Conservation (phyloP, 2,113 vertebrate genomes). For the Syrrhaptes paradoxus region DNA sequence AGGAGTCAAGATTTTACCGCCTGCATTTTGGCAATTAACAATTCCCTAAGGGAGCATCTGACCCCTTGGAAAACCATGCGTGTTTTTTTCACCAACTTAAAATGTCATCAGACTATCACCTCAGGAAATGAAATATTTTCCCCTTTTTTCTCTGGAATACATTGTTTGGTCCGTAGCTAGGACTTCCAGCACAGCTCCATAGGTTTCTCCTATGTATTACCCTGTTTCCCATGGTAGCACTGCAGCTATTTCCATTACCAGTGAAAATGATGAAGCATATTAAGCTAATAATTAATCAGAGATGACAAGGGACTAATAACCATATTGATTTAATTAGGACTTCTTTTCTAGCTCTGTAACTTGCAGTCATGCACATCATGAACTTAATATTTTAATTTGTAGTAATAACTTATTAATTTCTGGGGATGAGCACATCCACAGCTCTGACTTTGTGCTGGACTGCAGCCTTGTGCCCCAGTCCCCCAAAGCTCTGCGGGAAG, state of each 20-base stretch:
- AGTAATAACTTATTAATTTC: constrained; percentile 42
- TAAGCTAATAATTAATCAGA: constrained; percentile 69
- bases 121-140: neutral
- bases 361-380: constrained; percentile 30
- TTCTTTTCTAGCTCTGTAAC: constrained; percentile 45
- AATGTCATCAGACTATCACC: accelerated
- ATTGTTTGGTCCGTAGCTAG: neutral
- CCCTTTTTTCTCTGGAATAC: neutral
- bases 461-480: neutral
- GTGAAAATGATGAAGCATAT: constrained; percentile 43
- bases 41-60: accelerated
- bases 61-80: neutral
- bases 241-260: constrained; percentile 32
- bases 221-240: neutral
- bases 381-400: constrained; percentile 51
- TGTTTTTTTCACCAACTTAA: neutral
- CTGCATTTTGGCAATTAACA: neutral
- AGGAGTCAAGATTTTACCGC: neutral
- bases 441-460: neutral
- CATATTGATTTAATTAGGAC: constrained; percentile 68
- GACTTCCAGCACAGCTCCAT: neutral
- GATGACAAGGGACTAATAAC: constrained; percentile 69
- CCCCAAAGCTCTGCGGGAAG: accelerated
- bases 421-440: neutral
- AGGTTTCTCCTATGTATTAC: neutral